phyloP scores from a whole-genome alignment of 2,113 vertebrate species.

The Myiopsitta monachus region DNA sequence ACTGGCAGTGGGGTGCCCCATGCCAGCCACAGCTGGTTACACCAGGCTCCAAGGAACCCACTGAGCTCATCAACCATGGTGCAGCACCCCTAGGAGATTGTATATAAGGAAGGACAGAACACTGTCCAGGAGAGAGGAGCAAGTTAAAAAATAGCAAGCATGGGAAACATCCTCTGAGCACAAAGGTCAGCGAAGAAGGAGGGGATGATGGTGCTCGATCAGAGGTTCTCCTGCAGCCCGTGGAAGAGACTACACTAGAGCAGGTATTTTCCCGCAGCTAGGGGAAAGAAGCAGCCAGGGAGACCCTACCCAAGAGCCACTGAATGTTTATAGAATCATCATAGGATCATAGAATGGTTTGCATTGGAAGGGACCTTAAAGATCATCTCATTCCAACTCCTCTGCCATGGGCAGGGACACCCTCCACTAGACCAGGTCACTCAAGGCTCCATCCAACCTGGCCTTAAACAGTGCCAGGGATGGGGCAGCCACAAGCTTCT shows the following conservation, averaged over 20 bases:
- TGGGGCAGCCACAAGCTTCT: background rate
- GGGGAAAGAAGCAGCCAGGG: background rate
- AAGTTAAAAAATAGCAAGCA: background rate
- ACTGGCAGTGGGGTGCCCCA: fast-evolving
- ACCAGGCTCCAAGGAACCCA: fast-evolving
- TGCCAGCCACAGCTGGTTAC: fast-evolving
- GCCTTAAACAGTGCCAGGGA: background rate
- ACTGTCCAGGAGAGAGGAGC: fast-evolving
- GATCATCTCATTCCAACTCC: background rate
- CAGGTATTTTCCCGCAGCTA: background rate
- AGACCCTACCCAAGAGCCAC: background rate
- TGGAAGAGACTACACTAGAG: background rate
- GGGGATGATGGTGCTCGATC: fast-evolving
- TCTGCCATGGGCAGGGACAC: background rate
- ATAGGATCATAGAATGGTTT: background rate
- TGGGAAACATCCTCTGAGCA: background rate
- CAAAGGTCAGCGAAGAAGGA: background rate
- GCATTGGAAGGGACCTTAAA: background rate
- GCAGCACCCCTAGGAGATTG: background rate
- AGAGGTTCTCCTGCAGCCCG: background rate
- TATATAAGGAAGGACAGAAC: background rate
- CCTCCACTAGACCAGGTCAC: background rate
- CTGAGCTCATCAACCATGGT: no score
- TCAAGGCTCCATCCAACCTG: background rate
- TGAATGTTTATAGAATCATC: background rate